Base-by-base conservation (phyloP, 1,140 invertebrate genomes). In the Elymnias hypermnestra region DNA sequence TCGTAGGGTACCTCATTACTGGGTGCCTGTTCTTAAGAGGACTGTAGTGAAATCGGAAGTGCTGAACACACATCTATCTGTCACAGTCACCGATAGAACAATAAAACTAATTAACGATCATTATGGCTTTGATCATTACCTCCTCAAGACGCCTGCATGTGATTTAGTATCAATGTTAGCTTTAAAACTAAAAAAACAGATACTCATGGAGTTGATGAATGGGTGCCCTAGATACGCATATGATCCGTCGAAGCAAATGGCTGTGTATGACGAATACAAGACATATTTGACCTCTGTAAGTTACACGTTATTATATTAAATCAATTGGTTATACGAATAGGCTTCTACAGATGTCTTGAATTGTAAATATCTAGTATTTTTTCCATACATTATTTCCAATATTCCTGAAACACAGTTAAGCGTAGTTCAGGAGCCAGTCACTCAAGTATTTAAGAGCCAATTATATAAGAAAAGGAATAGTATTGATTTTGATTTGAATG, bases 81-180 rank as follows among this genome's bases (percentile, higher is more conserved):
- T 96, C 0, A 87, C 90, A 9, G 91, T 98, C 0, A 99, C 98
- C 8, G 82, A 92, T 31, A 86, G 96, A 55, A 92, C 96, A 1
- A 81, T 97, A 15, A 83, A 90, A 60, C 87, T 97, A 35, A 97
- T 99, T 51, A 93, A 98, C 87, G 89, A 97, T 48, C 88, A 94
- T 66, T 94, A 94, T 89, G 98, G 98, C 14, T 94, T 99, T 63
- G 98, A 99, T 88, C 90, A 94, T 81, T 99, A 99, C 87, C 87
- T 99, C 56, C 87, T 99, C 2, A 93, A 96, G 91, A 97, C 94
- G 31, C 90, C 90, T 51, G 95, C 96, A 6, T 94, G 93, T 81
- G 95, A 98, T 87, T 84, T 99, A 15, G 91, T 91, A 59, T 97
- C 95, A 3, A 67, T 91, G 49, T 78, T 98, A 46, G 95, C 94